Evolutionary conservation across 2,888 invertebrate species (phyloP), one percentile per base, ranked within the genome.

Genomic region (Chesias legatella): DNA sequence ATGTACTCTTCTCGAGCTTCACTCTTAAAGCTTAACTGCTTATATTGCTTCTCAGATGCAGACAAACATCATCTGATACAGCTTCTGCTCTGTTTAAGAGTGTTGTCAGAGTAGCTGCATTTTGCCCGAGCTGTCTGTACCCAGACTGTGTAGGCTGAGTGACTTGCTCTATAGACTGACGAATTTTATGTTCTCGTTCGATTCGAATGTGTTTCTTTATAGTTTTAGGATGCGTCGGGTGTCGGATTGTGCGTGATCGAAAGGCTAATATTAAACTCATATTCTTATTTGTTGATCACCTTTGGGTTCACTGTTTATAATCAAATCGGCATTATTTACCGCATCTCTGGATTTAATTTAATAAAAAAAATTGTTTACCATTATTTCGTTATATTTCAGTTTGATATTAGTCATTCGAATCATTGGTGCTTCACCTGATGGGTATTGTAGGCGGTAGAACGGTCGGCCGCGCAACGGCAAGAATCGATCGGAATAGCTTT

Each of bases 81-180:
- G 8, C 8, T 34, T 28, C 3, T 27, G 6, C 27, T 32, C 31
- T 35, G 9, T 35, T 26, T 20, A 36, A 23, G 11, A 43, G 40
- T 43, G 42, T 47, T 34, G 31, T 21, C 35, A 46, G 34, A 27
- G 43, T 40, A 51, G 48, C 34, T 56, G 48, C 48, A 49, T 45
- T 44, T 63, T 61, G 63, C 63, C 66, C 63, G 63, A 60, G 57
- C 63, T 65, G 64, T 63, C 62, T 63, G 63, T 59, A 66, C 66
- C 73, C 74, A 73, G 80, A 79, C 81, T 80, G 82, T 68, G 70
- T 79, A 82, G 81, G 77, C 73, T 83, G 79, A 78, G 78, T 72
- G 75, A 69, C 70, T 69, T 68, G 77, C 74, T 80, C 74, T 73
- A 81, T 79, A 84, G 84, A 85, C 84, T 84, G 84, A 84, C 80